A percentile compares a stretch with the other conserved stretches of the same genome.
Evolutionary conservation across 2,888 invertebrate genomes (phyloP).

Genomic region (Strigamia crassipes): DNA sequence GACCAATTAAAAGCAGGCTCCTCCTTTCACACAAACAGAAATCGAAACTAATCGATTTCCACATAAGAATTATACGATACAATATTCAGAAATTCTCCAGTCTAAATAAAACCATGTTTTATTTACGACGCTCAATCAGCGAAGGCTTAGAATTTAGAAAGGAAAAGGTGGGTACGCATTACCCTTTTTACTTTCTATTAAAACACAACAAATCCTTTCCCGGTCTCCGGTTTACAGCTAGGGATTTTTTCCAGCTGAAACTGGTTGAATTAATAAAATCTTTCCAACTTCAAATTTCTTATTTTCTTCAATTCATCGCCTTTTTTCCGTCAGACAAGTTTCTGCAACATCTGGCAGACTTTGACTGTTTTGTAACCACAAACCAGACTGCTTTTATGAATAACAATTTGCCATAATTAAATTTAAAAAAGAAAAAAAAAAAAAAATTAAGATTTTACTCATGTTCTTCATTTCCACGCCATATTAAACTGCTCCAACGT

Average conservation of each 20-base stretch:
- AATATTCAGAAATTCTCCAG: too few relatives aligned
- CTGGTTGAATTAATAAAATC: neutral
- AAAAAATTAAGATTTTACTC: neutral
- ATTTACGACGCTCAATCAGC: neutral
- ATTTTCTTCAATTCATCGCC: constrained; percentile 5
- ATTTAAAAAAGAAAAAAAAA: neutral
- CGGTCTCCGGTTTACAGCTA: neutral
- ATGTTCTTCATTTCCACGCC: neutral
- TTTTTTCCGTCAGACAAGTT: neutral
- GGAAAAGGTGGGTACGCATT: neutral
- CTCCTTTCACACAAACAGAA: neutral
- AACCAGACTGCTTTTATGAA: constrained; percentile 18
- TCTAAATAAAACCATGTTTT: neutral
- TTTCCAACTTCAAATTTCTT: constrained; percentile 11
- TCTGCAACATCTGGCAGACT: constrained; percentile 32
- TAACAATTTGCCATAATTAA: constrained; percentile 11
- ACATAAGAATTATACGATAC: neutral
- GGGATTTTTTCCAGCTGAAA: neutral
- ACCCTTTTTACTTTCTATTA: too few relatives aligned
- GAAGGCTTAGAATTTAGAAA: neutral
- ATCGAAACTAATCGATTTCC: constrained; percentile 13
- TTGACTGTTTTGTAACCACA: constrained; percentile 28
- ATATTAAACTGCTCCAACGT: neutral
- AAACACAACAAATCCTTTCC: too few relatives aligned
- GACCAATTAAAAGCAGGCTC: neutral